A percentile compares a stretch with the other conserved stretches of the same genome.
Conservation (phyloP, 2,113 vertebrate genomes). For the Pollimyrus isidori region DNA sequence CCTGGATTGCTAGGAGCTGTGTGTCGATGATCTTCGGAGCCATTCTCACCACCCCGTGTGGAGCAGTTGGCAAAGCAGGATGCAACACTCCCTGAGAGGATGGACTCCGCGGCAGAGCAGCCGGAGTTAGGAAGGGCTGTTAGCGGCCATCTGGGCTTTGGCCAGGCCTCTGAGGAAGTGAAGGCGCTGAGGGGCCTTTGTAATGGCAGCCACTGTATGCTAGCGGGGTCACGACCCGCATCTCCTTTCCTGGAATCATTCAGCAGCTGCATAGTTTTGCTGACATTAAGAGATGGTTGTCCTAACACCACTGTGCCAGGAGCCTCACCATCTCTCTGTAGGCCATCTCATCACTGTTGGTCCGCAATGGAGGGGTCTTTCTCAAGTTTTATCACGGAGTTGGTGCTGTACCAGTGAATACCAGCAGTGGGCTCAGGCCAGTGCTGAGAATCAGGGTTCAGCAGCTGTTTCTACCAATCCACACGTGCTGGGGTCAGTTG, state of each 20-base stretch:
- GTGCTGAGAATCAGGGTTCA: neutral
- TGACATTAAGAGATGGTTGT: neutral
- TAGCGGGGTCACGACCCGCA: neutral
- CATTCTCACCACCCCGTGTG: neutral
- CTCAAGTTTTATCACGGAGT: neutral
- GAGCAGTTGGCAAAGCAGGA: neutral
- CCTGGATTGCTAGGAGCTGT: neutral
- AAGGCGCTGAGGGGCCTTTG: neutral
- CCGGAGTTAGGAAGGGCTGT: neutral
- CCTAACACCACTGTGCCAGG: neutral
- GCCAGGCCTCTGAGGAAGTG: neutral
- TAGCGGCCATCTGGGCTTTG: neutral
- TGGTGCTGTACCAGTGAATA: neutral
- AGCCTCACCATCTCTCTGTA: neutral
- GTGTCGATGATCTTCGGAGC: neutral
- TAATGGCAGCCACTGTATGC: neutral
- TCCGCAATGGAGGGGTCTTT: neutral
- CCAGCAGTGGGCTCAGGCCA: neutral
- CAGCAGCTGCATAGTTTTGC: neutral
- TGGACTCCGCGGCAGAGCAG: neutral
- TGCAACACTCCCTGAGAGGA: neutral
- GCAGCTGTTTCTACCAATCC: neutral
- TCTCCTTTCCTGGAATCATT: neutral
- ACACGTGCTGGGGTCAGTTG: neutral
- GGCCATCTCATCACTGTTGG: neutral